Conservation (phyloP, 2,113 vertebrate species). For the Cairina moschata region DNA sequence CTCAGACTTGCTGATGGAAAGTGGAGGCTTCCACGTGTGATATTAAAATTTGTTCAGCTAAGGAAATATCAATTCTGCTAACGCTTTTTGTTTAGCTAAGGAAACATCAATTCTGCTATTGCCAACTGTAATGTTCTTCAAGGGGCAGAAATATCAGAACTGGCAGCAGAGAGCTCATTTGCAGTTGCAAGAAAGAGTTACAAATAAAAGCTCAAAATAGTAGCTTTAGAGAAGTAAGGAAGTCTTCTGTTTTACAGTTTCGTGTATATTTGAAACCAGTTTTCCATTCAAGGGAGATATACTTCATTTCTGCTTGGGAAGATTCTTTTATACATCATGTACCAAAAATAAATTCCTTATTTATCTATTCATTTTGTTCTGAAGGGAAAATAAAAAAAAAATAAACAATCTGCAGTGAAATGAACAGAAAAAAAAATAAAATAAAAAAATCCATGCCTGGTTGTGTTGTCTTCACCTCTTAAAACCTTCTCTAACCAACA, state of each 20-base stretch:
- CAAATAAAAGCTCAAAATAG: background rate
- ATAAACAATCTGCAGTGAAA: background rate
- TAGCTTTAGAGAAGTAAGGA: background rate
- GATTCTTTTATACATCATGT: background rate
- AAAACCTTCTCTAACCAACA: background rate
- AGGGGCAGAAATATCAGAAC: background rate
- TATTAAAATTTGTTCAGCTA: background rate
- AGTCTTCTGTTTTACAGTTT: background rate
- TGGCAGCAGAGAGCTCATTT: background rate
- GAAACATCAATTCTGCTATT: background rate
- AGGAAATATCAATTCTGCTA: background rate
- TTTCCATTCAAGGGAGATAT: background rate
- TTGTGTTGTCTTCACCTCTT: background rate
- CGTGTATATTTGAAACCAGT: background rate
- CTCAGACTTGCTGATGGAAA: background rate
- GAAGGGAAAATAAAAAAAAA: background rate
- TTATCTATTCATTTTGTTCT: slow-evolving; percentile 25
- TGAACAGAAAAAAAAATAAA: background rate
- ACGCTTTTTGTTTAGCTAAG: background rate
- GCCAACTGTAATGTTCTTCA: background rate
- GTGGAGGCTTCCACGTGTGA: background rate
- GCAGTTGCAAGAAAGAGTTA: background rate
- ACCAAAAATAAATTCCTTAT: background rate
- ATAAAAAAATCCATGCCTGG: background rate
- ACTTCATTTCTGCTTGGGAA: background rate